Conservation (phyloP, 2,797 vertebrate species). For the Poecilia picta region DNA sequence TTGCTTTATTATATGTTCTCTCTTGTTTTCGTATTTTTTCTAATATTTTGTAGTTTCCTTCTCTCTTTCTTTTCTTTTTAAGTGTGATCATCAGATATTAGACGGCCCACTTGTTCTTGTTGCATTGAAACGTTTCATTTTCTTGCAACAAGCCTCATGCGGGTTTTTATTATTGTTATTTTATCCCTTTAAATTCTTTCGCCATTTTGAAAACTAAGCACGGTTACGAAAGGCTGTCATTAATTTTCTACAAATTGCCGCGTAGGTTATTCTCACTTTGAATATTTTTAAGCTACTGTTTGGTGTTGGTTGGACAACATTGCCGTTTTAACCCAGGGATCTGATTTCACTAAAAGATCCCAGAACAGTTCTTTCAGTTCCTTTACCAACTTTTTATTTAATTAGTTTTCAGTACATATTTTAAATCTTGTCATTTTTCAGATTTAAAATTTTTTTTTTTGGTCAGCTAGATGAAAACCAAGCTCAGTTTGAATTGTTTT, state of each 20-base stretch:
- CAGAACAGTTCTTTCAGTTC: background rate
- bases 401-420: background rate
- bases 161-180: too few species aligned
- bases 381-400: background rate
- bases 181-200: too few species aligned
- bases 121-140: background rate
- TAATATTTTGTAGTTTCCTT: background rate
- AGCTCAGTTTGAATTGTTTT: background rate
- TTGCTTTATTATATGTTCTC: background rate
- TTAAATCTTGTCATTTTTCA: too few species aligned
- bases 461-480: background rate
- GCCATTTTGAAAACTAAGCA: too few species aligned
- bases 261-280: too few species aligned
- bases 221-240: too few species aligned
- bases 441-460: background rate
- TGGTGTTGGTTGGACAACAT: too few species aligned
- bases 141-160: background rate
- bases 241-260: too few species aligned
- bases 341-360: background rate
- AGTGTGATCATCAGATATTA: background rate
- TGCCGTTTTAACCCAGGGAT: background rate
- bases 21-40: background rate
- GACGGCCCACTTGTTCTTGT: background rate
- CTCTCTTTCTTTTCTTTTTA: background rate
- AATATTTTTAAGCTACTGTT: too few species aligned